Conservation (phyloP, 2,113 vertebrate species). For the Strix aluco region DNA sequence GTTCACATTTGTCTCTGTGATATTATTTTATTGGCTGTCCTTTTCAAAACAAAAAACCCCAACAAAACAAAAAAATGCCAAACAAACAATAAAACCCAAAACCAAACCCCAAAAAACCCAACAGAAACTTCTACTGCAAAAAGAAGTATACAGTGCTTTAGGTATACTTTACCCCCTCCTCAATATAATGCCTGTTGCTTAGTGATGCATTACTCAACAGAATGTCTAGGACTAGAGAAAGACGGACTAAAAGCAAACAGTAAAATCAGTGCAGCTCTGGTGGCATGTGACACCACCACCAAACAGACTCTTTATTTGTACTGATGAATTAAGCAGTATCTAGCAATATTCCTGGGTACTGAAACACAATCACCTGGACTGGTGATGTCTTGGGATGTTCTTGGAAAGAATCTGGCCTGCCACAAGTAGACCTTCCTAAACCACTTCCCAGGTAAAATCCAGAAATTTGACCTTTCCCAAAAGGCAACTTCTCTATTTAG, state of each 20-base stretch:
- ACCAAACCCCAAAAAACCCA: neutral
- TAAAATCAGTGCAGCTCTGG: neutral
- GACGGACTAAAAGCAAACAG: neutral
- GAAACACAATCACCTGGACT: neutral
- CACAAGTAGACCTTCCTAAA: neutral
- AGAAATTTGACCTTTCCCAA: neutral
- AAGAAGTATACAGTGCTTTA: neutral
- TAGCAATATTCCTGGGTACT: neutral
- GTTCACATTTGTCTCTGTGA: neutral
- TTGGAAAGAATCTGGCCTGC: neutral
- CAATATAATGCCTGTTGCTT: neutral
- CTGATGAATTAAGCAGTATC: neutral
- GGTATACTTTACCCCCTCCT: neutral
- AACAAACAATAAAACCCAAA: neutral
- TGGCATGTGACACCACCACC: rapidly evolving
- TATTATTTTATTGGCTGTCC: neutral
- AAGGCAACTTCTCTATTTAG: neutral
- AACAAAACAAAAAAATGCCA: neutral
- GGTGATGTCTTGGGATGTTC: neutral
- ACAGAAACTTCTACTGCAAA: neutral
- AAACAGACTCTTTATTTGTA: neutral
- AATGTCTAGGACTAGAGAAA: neutral
- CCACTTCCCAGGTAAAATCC: neutral
- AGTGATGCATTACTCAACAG: neutral
- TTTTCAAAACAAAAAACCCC: neutral